phyloP scores from a whole-genome alignment of 1,140 invertebrate species.

The Drosophila kikkawai region DNA sequence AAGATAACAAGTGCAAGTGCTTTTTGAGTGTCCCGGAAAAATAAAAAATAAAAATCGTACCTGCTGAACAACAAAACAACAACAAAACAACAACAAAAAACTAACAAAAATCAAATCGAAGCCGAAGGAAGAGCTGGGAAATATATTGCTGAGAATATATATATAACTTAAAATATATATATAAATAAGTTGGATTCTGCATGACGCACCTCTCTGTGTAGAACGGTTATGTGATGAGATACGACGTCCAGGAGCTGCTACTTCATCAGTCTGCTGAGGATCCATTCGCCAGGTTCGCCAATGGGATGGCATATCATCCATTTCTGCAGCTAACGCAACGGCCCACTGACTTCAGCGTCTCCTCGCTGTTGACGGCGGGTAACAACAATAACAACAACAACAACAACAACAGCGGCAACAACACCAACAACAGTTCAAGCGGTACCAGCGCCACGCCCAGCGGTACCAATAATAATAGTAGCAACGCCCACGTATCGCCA shows the following conservation, averaged over 20 bases:
- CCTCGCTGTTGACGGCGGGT: constrained; percentile 92
- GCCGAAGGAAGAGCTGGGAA: neutral
- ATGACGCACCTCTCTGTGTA: constrained; percentile 73
- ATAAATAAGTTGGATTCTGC: constrained; percentile 39
- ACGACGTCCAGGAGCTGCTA: constrained; percentile 87
- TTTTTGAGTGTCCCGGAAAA: constrained; percentile 15
- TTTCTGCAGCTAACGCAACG: constrained; percentile 89
- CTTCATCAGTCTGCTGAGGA: constrained; percentile 88
- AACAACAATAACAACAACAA: constrained; percentile 65
- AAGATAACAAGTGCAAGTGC: constrained; percentile 24
- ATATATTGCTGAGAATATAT: constrained; percentile 18
- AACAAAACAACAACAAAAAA: constrained; percentile 15
- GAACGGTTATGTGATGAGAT: constrained; percentile 86
- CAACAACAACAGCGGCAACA: constrained; percentile 17
- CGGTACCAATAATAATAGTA: constrained; percentile 24
- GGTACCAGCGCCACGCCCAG: constrained; percentile 4
- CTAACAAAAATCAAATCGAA: neutral
- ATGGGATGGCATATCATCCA: constrained; percentile 90
- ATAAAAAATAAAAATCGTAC: constrained; percentile 35
- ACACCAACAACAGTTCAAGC: constrained; percentile 16
- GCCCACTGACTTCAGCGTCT: constrained; percentile 96
- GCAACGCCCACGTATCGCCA: constrained; percentile 47
- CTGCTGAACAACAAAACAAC: constrained; percentile 56
- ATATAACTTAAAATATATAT: constrained; percentile 8
- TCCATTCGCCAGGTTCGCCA: constrained; percentile 87